Percentiles rank a stretch among this genome's conserved stretches.
Evolutionary conservation across 2,113 vertebrate genomes (phyloP).

Genomic region (Pionites leucogaster): DNA sequence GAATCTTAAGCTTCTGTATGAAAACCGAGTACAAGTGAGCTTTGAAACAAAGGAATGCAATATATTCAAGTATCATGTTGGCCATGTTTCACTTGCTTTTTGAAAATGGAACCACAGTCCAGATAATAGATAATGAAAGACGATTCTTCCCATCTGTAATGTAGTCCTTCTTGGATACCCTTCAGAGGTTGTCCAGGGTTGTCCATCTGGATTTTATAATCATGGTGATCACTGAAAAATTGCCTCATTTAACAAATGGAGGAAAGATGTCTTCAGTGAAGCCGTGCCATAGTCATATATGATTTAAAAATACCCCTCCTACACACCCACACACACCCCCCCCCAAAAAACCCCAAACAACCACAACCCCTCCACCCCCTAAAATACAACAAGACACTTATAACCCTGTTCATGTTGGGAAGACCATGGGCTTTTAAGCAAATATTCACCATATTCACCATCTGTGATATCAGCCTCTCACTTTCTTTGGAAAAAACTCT

Average conservation of each 20-base stretch:
- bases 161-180: not conserved
- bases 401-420: not conserved
- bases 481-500: not conserved
- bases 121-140: not conserved
- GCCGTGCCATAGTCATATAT: not conserved
- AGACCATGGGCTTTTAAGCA: not conserved
- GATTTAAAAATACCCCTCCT: not conserved
- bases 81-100: not conserved
- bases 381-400: not conserved
- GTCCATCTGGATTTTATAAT: not conserved
- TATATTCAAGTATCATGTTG: not conserved
- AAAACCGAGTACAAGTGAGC: not conserved
- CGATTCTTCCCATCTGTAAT: not conserved
- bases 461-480: not conserved
- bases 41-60: not conserved
- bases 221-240: not conserved
- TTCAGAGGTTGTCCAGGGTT: not conserved
- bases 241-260: not conserved
- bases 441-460: not conserved
- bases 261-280: not conserved
- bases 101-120: not conserved
- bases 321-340: no score
- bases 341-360: no score
- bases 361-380: not conserved
- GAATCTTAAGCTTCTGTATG: not conserved